These are phyloP conservation scores for Rhabdomys dilectus DNA, from an alignment of 2,113 vertebrate species.

Conservation along the genomic window DNA sequence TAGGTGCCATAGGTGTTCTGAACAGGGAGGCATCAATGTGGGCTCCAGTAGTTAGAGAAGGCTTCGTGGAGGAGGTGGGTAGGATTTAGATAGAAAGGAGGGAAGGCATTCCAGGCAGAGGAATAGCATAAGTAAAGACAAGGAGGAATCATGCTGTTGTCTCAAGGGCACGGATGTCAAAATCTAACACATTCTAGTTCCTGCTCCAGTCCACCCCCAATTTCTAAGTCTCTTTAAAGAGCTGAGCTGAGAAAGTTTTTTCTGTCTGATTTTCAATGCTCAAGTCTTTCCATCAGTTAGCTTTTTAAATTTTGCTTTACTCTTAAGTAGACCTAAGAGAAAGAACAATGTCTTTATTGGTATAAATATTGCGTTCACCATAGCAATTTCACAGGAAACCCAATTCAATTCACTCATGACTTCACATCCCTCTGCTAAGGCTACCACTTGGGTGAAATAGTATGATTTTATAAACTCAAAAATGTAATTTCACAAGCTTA, in stretches of 20 bases:
- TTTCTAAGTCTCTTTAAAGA: slow-evolving; percentile 79
- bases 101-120: slow-evolving; percentile 85
- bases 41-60: slow-evolving; percentile 82
- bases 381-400: slow-evolving; percentile 80
- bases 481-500: slow-evolving; percentile 56
- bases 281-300: slow-evolving; percentile 69
- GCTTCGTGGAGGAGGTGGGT: slow-evolving; percentile 83
- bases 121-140: slow-evolving; percentile 84
- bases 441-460: slow-evolving; percentile 13
- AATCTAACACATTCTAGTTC: slow-evolving; percentile 81
- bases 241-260: slow-evolving; percentile 70
- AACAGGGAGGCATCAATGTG: slow-evolving; percentile 84
- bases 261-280: slow-evolving; percentile 69
- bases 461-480: slow-evolving; percentile 60
- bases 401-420: slow-evolving; percentile 63
- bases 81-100: slow-evolving; percentile 85
- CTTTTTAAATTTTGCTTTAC: slow-evolving; percentile 61
- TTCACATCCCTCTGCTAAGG: slow-evolving; percentile 47
- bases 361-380: slow-evolving; percentile 69
- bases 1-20: slow-evolving; percentile 83
- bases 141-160: slow-evolving; percentile 84
- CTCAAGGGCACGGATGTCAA: slow-evolving; percentile 82
- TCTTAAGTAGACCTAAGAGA: slow-evolving; percentile 67
- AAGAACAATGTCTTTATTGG: slow-evolving; percentile 54
- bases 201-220: slow-evolving; percentile 83